Evolutionary conservation across 2,888 invertebrate species (phyloP).

Genomic region (Oscheius myriophilus): DNA sequence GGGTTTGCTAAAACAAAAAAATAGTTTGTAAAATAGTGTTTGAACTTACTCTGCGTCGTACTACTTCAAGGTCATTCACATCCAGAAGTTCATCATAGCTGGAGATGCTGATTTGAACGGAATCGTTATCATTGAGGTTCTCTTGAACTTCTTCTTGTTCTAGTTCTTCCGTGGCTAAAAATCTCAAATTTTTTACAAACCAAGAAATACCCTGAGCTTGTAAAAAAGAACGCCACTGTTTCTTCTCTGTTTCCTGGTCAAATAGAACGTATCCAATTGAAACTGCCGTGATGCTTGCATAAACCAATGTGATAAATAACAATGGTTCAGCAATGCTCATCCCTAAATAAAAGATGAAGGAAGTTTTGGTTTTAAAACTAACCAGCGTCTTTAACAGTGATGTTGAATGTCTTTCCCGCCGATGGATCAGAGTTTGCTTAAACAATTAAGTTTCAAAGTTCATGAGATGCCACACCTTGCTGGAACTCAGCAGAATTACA

Average conservation of each 20-base stretch:
- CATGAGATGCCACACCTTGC: too few relatives aligned
- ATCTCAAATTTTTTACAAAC: conserved; percentile 33
- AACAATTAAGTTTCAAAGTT: too few relatives aligned
- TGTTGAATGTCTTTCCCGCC: too few relatives aligned
- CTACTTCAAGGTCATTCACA: conserved; percentile 76
- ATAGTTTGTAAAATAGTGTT: neutral
- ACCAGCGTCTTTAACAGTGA: too few relatives aligned
- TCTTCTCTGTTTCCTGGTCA: too few relatives aligned
- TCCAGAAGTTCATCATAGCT: conserved; percentile 76
- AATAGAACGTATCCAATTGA: too few relatives aligned
- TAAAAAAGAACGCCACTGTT: conserved; percentile 74
- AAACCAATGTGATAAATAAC: too few relatives aligned
- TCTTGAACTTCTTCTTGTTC: conserved; percentile 49
- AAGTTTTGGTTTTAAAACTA: too few relatives aligned
- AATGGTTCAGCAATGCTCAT: too few relatives aligned
- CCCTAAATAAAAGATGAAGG: too few relatives aligned
- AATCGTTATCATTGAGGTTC: conserved; percentile 20
- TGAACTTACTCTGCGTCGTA: conserved; percentile 73
- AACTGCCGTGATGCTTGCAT: too few relatives aligned
- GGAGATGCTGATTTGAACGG: conserved; percentile 67
- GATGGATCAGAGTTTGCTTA: neutral
- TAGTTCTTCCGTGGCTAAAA: conserved; percentile 2
- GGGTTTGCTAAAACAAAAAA: conserved; percentile 71
- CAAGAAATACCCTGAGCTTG: conserved; percentile 58
- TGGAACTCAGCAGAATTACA: conserved; percentile 59